Evolutionary conservation across 2,797 vertebrate genomes (phyloP).

Genomic region (Girardinus metallicus): DNA sequence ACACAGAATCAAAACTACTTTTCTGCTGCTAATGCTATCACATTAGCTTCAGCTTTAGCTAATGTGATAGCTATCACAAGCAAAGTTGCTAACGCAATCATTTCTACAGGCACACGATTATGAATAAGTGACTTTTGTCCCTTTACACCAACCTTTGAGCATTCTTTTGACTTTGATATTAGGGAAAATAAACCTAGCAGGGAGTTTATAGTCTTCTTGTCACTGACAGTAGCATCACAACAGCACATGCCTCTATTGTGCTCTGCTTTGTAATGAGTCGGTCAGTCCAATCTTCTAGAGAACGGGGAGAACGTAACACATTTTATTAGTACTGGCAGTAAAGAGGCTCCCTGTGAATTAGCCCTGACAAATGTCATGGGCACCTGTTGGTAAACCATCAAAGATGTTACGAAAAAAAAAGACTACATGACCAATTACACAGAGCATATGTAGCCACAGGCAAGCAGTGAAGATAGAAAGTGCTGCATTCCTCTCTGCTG

Average conservation of each 20-base stretch:
- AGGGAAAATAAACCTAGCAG: background rate
- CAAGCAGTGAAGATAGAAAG: constrained; percentile 30
- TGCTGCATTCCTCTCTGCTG: constrained; percentile 45
- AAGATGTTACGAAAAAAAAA: constrained; percentile 1
- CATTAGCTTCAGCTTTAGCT: no score
- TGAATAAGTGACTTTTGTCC: background rate
- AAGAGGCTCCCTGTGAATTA: constrained; percentile 34
- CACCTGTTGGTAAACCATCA: constrained; percentile 59
- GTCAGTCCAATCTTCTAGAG: background rate
- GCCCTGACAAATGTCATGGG: constrained; percentile 23
- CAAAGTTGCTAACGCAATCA: background rate
- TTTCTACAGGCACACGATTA: background rate
- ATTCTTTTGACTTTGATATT: background rate
- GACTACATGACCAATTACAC: constrained; percentile 29
- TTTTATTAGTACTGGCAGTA: constrained; percentile 3
- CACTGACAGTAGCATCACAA: background rate
- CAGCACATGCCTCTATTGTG: no score
- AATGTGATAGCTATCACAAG: no score
- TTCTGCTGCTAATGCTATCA: background rate
- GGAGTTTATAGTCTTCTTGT: background rate
- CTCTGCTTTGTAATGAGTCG: background rate
- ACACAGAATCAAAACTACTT: background rate
- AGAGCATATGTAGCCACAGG: constrained; percentile 17
- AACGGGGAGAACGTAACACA: background rate
- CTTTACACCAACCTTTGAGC: background rate